phyloP scores from a whole-genome alignment of 1,140 invertebrate genomes.

The Psilanteris sp. region DNA sequence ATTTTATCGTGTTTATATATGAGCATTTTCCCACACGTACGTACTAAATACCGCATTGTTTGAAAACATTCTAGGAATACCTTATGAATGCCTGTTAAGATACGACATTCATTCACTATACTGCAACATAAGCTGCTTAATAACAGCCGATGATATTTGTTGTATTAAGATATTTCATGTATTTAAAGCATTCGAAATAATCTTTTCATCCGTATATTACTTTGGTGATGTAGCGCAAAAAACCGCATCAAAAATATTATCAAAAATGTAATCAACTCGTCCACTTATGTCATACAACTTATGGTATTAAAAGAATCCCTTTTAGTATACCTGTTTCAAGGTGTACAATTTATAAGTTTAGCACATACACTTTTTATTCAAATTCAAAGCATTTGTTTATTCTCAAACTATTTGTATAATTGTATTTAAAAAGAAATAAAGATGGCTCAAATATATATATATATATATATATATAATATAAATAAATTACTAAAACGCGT shows the following conservation, averaged over 20 bases:
- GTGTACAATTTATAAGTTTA: no score
- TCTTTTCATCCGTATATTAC: constrained; percentile 54
- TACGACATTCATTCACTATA: constrained; percentile 50
- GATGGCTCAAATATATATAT: no score
- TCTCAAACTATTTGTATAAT: no score
- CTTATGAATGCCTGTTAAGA: constrained; percentile 46
- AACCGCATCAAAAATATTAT: constrained; percentile 43
- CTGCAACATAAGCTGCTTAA: constrained; percentile 49
- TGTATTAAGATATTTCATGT: constrained; percentile 52
- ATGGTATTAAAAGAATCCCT: constrained; percentile 17
- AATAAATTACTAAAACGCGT: no score
- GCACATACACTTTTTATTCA: no score
- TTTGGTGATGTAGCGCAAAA: constrained; percentile 25
- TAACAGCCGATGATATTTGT: constrained; percentile 58
- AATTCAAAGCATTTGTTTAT: no score
- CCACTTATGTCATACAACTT: constrained; percentile 8
- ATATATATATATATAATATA: no score
- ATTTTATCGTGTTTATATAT: constrained; percentile 23
- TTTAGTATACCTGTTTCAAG: constrained; percentile 3
- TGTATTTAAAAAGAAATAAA: no score
- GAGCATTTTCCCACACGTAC: constrained; percentile 12
- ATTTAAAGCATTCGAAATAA: constrained; percentile 50
- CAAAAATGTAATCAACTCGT: constrained; percentile 14
- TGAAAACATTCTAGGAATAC: constrained; percentile 50
- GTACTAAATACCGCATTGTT: constrained; percentile 47